These are phyloP conservation scores for Buceros bicornis DNA, from an alignment of 2,797 vertebrate genomes.

Conservation along the genomic window DNA sequence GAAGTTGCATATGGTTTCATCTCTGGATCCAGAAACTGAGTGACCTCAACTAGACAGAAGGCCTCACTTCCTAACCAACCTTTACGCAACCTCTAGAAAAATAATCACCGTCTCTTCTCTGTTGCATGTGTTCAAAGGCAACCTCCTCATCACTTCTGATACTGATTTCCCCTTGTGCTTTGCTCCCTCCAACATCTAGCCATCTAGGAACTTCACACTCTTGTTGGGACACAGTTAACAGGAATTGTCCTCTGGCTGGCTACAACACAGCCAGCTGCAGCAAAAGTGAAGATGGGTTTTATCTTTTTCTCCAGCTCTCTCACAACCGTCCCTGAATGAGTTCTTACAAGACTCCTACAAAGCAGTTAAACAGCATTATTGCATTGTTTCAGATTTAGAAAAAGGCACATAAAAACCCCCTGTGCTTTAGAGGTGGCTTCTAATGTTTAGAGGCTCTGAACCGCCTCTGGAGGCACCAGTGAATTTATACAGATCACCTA, in stretches of 20 bases:
- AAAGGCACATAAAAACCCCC: not conserved
- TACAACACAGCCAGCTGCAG: not conserved
- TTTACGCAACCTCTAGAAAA: not conserved
- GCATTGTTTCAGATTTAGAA: conserved; percentile 1
- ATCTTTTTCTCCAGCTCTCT: not conserved
- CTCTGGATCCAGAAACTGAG: not conserved
- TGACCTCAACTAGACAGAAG: not conserved
- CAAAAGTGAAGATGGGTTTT: not conserved
- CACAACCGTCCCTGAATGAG: not conserved
- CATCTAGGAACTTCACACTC: not conserved
- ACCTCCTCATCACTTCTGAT: not conserved
- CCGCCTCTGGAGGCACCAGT: not conserved
- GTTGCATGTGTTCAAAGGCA: not conserved
- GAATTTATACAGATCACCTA: not conserved
- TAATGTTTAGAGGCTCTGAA: not conserved
- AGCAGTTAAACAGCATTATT: not conserved
- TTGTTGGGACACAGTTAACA: not conserved
- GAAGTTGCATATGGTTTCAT: not conserved
- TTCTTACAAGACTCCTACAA: not conserved
- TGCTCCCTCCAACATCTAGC: not conserved
- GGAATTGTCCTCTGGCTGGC: not conserved
- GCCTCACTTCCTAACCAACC: not conserved
- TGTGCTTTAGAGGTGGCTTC: not conserved
- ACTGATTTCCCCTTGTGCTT: not conserved
- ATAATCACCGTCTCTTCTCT: not conserved